Evolutionary conservation across 1,140 invertebrate genomes (phyloP), one percentile per base, ranked within the genome.

Genomic region (Capitella teleta): DNA sequence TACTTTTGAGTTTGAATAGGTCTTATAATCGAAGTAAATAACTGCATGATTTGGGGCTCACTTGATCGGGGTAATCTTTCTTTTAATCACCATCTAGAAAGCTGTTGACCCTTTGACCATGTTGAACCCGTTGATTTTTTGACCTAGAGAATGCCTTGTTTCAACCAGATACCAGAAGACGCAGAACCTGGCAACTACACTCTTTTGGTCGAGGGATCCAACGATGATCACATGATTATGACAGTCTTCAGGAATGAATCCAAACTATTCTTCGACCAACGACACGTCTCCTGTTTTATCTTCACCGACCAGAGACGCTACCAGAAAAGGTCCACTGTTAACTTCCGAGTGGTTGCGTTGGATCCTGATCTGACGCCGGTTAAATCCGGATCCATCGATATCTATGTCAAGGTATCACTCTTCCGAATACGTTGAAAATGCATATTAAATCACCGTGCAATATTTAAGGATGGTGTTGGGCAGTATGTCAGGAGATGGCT

Each of bases 281-380:
- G 71, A 52, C 62, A 67, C 23, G 59, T 65, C 0, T 66, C 90
- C 0, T 87, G 95, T 53, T 93, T 96, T 61, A 87, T 97, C 56
- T 91, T 95, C 68, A 82, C 88, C 49, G 89, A 94, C 62, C 93
- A 93, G 65, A 91, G 91, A 0, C 80, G 95, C 1, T 97, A 95
- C 63, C 38, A 21, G 38, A 40, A 40, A 10, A 6, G 38, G 14
- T 6, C n/a, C n/a, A n/a, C n/a, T n/a, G 85, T 95, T 1, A 74
- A 80, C 43, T 94, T 96, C 63, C 55, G 69, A 41, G 60, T 72
- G 25, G 54, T 72, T 30, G 67, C 67, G n/a, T 57, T 70, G 23
- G 42, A 62, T 8, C 62, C 63, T 12, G 59, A 72, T 46, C 45
- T 72, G 56, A 67, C 65, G 63, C 62, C 68, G 0, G 59, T 55